These are phyloP conservation scores for Branchinecta sandiegonensis DNA, from an alignment of 2,888 invertebrate species.

Conservation along the genomic window DNA sequence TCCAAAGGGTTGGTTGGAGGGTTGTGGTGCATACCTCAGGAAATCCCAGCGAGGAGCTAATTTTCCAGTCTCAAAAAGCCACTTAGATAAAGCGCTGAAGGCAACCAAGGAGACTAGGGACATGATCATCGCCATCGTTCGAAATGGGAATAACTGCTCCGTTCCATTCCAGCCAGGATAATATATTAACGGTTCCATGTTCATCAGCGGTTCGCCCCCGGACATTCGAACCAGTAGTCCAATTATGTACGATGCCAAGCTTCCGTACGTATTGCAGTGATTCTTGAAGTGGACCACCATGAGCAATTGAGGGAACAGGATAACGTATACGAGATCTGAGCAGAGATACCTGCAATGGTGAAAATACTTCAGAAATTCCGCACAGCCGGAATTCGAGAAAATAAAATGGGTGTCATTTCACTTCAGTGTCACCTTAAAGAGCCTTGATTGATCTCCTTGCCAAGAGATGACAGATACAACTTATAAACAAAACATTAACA, in stretches of 20 bases:
- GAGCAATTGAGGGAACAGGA: constrained; percentile 54
- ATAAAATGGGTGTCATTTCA: constrained; percentile 3
- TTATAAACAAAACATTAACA: no score
- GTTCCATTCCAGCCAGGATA: constrained; percentile 41
- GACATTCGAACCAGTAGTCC: constrained; percentile 40
- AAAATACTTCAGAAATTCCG: neutral
- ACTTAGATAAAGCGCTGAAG: constrained; percentile 45
- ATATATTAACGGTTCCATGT: constrained; percentile 42
- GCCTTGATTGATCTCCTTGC: no score
- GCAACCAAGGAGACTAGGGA: constrained; percentile 40
- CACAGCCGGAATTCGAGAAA: no score
- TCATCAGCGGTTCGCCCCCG: constrained; percentile 45
- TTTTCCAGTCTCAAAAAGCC: constrained; percentile 70
- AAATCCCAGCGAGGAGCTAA: constrained; percentile 47
- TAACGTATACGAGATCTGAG: constrained; percentile 54
- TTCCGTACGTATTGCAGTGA: constrained; percentile 51
- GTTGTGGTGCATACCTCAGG: constrained; percentile 20
- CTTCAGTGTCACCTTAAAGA: no score
- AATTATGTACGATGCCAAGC: constrained; percentile 41
- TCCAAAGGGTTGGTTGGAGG: no score
- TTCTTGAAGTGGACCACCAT: constrained; percentile 49
- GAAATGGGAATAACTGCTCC: constrained; percentile 50
- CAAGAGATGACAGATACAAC: no score
- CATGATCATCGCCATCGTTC: constrained; percentile 47
- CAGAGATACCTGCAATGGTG: constrained; percentile 42